Evolutionary conservation across 1,140 invertebrate species (phyloP).

Genomic region (Bombus cullumanus): DNA sequence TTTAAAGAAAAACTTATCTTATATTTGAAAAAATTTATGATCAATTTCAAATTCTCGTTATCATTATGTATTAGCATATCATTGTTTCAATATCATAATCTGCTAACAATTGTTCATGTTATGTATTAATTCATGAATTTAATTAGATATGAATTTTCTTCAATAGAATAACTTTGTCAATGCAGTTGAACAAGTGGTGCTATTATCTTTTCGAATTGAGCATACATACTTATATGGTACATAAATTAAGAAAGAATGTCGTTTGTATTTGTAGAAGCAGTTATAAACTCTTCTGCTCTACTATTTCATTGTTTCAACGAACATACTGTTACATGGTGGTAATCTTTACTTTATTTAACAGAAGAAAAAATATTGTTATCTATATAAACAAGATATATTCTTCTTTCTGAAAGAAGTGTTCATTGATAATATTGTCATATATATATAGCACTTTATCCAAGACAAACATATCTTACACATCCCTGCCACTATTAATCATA

Average conservation of each 20-base stretch:
- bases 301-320: slow-evolving; percentile 11
- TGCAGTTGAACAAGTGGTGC: slow-evolving; percentile 18
- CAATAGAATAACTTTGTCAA: background rate
- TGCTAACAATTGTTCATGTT: background rate
- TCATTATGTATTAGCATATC: background rate
- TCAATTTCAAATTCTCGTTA: background rate
- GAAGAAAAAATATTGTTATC: slow-evolving; percentile 26
- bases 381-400: background rate
- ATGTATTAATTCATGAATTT: background rate
- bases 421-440: slow-evolving; percentile 29
- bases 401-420: background rate
- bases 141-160: background rate
- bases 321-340: background rate
- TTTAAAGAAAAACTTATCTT: background rate
- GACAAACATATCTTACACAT: slow-evolving; percentile 27
- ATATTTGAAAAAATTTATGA: background rate
- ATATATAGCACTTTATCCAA: slow-evolving; percentile 14
- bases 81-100: background rate
- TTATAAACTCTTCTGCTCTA: slow-evolving; percentile 13
- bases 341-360: slow-evolving; percentile 7
- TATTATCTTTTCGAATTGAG: slow-evolving; percentile 30
- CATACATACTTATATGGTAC: slow-evolving; percentile 6
- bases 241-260: slow-evolving; percentile 32
- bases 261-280: slow-evolving; percentile 36
- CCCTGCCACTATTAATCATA: slow-evolving; percentile 44